Evolutionary conservation across 2,888 invertebrate species (phyloP).

Genomic region (Trichogramma dendrolimi): DNA sequence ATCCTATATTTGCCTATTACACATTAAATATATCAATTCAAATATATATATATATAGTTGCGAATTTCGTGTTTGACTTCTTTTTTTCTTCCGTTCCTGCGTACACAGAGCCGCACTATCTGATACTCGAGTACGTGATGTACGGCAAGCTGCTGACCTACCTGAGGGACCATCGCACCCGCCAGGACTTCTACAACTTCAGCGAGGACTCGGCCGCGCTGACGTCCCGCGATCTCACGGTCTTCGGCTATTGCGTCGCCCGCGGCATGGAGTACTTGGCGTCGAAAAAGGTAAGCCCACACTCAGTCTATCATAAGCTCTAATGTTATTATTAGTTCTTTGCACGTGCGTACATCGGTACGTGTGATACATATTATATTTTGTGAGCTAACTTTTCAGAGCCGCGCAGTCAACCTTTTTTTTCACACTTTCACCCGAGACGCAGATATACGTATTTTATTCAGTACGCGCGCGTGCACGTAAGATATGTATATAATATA

Average conservation of each 20-base stretch:
- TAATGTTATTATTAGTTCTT: not conserved
- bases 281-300: conserved; percentile 66
- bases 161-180: conserved; percentile 62
- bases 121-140: conserved; percentile 84
- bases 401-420: too few species aligned
- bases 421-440: too few species aligned
- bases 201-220: conserved; percentile 63
- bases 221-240: conserved; percentile 70
- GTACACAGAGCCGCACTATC: conserved; percentile 72
- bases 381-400: too few species aligned
- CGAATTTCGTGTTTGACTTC: too few species aligned
- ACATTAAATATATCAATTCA: too few species aligned
- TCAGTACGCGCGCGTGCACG: too few species aligned
- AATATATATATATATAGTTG: too few species aligned
- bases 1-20: too few species aligned
- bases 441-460: too few species aligned
- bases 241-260: conserved; percentile 78
- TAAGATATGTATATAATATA: too few species aligned
- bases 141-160: conserved; percentile 76
- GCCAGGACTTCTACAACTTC: conserved; percentile 60
- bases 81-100: not conserved
- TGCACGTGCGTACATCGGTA: too few species aligned
- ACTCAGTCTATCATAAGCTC: not conserved
- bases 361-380: too few species aligned
- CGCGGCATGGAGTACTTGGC: conserved; percentile 82